Evolutionary conservation across 2,888 invertebrate genomes (phyloP), one percentile per base, ranked within the genome.

Genomic region (Cataglyphis cursor): DNA sequence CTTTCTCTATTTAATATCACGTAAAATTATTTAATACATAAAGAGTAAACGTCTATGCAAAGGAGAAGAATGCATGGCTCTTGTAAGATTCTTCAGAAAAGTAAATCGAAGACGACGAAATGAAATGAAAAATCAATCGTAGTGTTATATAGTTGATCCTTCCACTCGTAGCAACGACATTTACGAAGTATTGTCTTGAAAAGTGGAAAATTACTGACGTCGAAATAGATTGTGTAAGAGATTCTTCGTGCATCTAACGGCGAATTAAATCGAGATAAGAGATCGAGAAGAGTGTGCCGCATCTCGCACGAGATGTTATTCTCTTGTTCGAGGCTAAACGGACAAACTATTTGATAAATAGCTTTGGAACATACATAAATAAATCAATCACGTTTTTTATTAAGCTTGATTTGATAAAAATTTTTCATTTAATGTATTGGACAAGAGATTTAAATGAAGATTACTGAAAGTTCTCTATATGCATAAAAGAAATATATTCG

Each of bases 1-100:
- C 18, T 65, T 48, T 61, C 51, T 74, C 31, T 65, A 6, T 61
- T 80, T 44, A 73, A 59, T 15, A 54, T 41, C 76, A 83, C 65
- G 80, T 85, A 80, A 68, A 81, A 72, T 81, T 70, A 59, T 51
- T 68, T 80, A 83, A 80, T 4, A 12, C n/a, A 28, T 41, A 41
- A 48, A 38, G n/a, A 75, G 12, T 28, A 54, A 68, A 65, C 18
- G 31, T 57, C 24, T 31, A 54, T 59, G 21, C 0, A 57, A 10
- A 68, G 21, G 12, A 80, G 9, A 35, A 28, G 12, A 57, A 54
- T 48, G 65, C 35, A n/a, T 3, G 24, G 9, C 31, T 38, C 41
- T 54, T 24, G 15, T 41, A 44, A 78, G 57, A 59, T 48, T 78
- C n/a, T 35, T 44, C 35, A 6, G 35, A 10, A 18, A 28, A 68